phyloP scores from a whole-genome alignment of 2,797 vertebrate species.

The Lutjanus argentimaculatus region DNA sequence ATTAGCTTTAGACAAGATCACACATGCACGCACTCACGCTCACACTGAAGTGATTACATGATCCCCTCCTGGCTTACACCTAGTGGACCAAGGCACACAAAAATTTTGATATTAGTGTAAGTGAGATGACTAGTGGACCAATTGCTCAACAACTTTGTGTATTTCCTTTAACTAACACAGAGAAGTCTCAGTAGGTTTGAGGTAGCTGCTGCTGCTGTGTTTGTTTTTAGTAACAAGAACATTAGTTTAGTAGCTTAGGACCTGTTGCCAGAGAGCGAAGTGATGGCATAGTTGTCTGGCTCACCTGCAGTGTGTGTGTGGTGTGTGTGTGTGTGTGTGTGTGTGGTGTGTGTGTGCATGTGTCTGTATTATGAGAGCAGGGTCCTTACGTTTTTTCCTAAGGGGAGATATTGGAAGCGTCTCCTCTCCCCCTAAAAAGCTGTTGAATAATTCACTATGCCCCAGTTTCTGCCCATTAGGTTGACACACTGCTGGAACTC shows the following conservation, averaged over 20 bases:
- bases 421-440: slow-evolving; percentile 85
- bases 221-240: slow-evolving; percentile 53
- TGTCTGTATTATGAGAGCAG: slow-evolving; percentile 56
- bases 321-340: slow-evolving; percentile 30
- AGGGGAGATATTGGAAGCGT: slow-evolving; percentile 79
- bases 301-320: slow-evolving; percentile 40
- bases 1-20: too few relatives aligned
- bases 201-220: slow-evolving; percentile 29
- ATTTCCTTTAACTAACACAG: slow-evolving; percentile 38
- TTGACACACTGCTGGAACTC: slow-evolving; percentile 86
- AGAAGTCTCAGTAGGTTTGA: slow-evolving; percentile 23
- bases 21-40: too few relatives aligned
- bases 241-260: slow-evolving; percentile 51
- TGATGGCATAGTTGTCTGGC: slow-evolving; percentile 48
- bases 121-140: neutral
- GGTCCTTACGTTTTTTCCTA: slow-evolving; percentile 68
- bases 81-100: too few relatives aligned
- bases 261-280: slow-evolving; percentile 48
- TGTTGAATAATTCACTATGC: slow-evolving; percentile 88
- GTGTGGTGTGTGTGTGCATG: slow-evolving; percentile 30
- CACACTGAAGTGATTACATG: too few relatives aligned
- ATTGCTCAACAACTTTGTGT: neutral
- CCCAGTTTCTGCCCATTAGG: slow-evolving; percentile 88
- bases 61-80: too few relatives aligned
- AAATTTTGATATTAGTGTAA: too few relatives aligned